A percentile compares a stretch with the other conserved stretches of the same genome.
Evolutionary conservation across 2,888 invertebrate species (phyloP).

Genomic region (Crioceris asparagi): DNA sequence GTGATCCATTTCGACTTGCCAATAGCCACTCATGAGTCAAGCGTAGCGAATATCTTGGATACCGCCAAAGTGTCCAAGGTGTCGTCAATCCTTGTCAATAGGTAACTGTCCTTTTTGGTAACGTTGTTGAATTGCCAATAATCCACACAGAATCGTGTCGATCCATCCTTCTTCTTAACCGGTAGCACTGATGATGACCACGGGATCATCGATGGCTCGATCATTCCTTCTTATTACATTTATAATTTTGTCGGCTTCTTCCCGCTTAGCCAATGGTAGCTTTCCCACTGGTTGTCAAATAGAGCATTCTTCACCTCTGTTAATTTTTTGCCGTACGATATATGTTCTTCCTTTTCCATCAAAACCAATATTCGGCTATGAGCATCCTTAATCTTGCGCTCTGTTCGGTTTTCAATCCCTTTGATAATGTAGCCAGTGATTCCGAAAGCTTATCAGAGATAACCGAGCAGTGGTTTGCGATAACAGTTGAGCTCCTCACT

Average conservation of each 20-base stretch:
- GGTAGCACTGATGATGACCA: background rate
- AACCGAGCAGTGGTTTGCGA: too few relatives aligned
- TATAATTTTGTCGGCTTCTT: background rate
- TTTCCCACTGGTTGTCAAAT: too few relatives aligned
- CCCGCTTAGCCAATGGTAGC: background rate
- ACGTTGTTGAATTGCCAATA: background rate
- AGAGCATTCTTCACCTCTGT: too few relatives aligned
- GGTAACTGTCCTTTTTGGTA: background rate
- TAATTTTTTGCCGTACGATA: too few relatives aligned
- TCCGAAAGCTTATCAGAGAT: too few relatives aligned
- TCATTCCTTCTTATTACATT: background rate
- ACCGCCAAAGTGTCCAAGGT: background rate
- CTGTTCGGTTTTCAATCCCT: too few relatives aligned
- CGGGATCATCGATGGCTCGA: background rate
- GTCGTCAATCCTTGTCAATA: background rate
- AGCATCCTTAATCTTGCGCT: too few relatives aligned
- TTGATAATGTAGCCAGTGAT: too few relatives aligned
- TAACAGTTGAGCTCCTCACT: too few relatives aligned
- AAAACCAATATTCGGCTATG: too few relatives aligned
- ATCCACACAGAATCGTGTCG: background rate
- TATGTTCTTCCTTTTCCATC: too few relatives aligned
- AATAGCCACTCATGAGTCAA: background rate
- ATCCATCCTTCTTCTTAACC: background rate
- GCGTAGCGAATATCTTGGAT: background rate
- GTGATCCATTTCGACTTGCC: background rate